These are phyloP conservation scores for Germaria angustata DNA, from an alignment of 2,888 invertebrate genomes.

Conservation along the genomic window DNA sequence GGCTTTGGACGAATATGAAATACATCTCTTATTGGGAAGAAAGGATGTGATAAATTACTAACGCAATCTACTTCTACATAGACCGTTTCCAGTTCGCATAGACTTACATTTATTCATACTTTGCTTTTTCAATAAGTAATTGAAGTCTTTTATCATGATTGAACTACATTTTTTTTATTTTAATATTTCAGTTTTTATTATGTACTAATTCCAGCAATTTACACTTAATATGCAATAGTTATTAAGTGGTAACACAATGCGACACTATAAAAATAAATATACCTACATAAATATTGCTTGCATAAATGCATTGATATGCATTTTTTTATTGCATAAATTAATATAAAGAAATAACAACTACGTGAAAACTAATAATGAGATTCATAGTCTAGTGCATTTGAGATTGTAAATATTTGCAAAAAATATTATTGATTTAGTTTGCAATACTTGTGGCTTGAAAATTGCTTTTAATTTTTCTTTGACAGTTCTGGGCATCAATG, in stretches of 20 bases:
- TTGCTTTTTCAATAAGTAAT: slow-evolving; percentile 31
- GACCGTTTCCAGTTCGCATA: background rate
- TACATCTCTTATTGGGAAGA: too few relatives aligned
- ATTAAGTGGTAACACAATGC: slow-evolving; percentile 49
- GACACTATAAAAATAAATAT: slow-evolving; percentile 4
- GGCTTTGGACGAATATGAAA: too few relatives aligned
- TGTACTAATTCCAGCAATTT: slow-evolving; percentile 54
- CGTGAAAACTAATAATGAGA: too few relatives aligned
- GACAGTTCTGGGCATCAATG: too few relatives aligned
- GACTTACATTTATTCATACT: background rate
- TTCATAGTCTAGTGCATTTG: too few relatives aligned
- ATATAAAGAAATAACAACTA: slow-evolving; percentile 5
- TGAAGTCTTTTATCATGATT: slow-evolving; percentile 43
- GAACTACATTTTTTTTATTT: slow-evolving; percentile 27
- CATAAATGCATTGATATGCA: background rate
- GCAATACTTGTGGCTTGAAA: too few relatives aligned
- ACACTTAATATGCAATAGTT: slow-evolving; percentile 35
- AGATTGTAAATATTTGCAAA: too few relatives aligned
- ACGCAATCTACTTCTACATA: too few relatives aligned
- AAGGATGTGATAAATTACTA: too few relatives aligned
- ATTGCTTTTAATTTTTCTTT: too few relatives aligned
- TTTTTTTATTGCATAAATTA: slow-evolving; percentile 46
- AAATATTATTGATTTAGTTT: too few relatives aligned
- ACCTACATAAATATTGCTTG: background rate
- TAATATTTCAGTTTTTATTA: slow-evolving; percentile 47